Percentiles rank a stretch among this genome's conserved stretches.
Evolutionary conservation across 1,140 invertebrate genomes (phyloP).

Genomic region (Drosophila trapezifrons): DNA sequence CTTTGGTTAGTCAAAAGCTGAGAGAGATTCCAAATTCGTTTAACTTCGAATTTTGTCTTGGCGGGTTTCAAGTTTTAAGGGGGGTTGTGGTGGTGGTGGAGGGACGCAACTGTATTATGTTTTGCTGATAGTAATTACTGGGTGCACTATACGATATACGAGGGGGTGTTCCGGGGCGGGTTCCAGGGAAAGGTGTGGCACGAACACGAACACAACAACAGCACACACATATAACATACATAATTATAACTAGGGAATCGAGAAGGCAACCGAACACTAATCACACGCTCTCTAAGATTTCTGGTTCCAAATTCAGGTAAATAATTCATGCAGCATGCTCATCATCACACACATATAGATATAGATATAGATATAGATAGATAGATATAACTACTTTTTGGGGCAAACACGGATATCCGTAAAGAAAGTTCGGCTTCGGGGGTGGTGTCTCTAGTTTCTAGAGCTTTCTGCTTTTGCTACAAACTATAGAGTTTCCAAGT

Average conservation of each 20-base stretch:
- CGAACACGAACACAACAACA: constrained; percentile 38
- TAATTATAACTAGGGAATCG: constrained; percentile 1
- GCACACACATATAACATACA: constrained; percentile 18
- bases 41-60: constrained; percentile 49
- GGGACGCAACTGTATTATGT: constrained; percentile 55
- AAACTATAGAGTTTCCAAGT: constrained; percentile 52
- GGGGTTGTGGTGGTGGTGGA: too few relatives aligned
- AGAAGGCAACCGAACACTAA: constrained; percentile 28
- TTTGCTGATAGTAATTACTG: constrained; percentile 57
- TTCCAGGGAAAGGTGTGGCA: constrained; percentile 12
- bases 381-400: constrained; percentile 17
- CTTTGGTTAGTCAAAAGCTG: constrained; percentile 40
- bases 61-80: constrained; percentile 20
- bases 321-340: constrained; percentile 45
- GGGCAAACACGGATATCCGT: constrained; percentile 17
- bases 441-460: constrained; percentile 15
- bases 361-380: constrained; percentile 2
- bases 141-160: constrained; percentile 62
- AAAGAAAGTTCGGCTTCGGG: constrained; percentile 28
- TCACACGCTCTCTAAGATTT: constrained; percentile 21
- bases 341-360: constrained; percentile 8
- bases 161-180: constrained; percentile 18
- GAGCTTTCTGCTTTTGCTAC: constrained; percentile 53
- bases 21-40: constrained; percentile 50
- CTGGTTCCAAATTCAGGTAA: constrained; percentile 18